Evolutionary conservation across 1,140 invertebrate genomes (phyloP).

Genomic region (Procambarus virginalis): DNA sequence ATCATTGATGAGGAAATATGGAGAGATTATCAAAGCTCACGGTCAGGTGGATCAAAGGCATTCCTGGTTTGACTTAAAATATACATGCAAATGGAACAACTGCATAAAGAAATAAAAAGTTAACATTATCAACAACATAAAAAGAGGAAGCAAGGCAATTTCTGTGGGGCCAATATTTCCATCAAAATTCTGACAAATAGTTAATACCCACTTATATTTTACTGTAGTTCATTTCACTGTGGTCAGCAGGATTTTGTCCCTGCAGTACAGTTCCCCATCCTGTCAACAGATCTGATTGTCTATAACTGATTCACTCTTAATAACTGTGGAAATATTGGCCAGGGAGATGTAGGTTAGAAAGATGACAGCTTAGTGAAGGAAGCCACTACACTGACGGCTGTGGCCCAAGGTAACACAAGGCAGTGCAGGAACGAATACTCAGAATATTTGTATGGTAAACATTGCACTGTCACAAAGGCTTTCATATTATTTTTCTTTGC

Average conservation of each 20-base stretch:
- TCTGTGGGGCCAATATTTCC: not conserved
- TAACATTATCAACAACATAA: conserved; percentile 1
- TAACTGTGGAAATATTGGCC: not conserved
- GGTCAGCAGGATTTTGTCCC: not conserved
- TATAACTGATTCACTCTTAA: not conserved
- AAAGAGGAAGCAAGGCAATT: not conserved
- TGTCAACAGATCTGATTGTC: conserved; percentile 6
- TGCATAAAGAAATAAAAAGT: not conserved
- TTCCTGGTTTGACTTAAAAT: not conserved
- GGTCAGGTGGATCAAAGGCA: not conserved
- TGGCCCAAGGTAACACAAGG: not conserved
- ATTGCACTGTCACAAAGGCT: not conserved
- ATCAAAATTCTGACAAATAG: not conserved
- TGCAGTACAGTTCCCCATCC: not conserved
- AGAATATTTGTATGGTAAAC: not conserved
- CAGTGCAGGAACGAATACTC: not conserved
- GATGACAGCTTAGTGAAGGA: conserved; percentile 19
- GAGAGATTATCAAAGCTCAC: not conserved
- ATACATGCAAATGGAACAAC: conserved; percentile 5
- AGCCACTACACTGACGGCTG: not conserved
- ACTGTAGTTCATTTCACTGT: not conserved
- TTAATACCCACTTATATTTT: not conserved
- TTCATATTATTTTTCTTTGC: not conserved
- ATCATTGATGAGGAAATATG: not conserved
- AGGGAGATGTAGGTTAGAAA: not conserved